phyloP scores from a whole-genome alignment of 2,888 invertebrate species.

The Itoplectis maculator region DNA sequence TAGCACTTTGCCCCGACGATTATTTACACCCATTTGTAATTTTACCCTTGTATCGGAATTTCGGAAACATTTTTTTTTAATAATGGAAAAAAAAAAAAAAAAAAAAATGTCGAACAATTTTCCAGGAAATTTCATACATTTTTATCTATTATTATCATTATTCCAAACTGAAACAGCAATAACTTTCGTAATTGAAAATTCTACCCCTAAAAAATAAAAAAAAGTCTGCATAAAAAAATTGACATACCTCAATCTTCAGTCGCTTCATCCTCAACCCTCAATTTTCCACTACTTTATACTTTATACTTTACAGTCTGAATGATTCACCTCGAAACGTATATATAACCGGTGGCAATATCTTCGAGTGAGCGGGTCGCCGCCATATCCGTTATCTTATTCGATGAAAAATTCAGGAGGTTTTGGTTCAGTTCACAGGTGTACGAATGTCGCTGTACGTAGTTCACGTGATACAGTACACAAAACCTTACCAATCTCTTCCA shows the following conservation, averaged over 20 bases:
- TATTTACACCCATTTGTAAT: neutral
- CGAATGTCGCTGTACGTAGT: neutral
- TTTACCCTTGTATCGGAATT: neutral
- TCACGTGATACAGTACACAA: neutral
- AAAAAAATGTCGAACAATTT: neutral
- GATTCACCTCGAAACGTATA: neutral
- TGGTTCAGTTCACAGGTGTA: constrained; percentile 14
- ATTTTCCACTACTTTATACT: too few relatives aligned
- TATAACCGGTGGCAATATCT: neutral
- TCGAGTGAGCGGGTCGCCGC: neutral
- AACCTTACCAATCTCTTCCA: neutral
- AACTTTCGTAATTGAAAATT: too few relatives aligned
- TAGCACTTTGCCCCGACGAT: neutral
- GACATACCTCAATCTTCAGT: too few relatives aligned
- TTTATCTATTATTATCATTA: too few relatives aligned
- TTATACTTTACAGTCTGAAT: neutral
- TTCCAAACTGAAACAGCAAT: too few relatives aligned
- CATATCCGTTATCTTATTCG: constrained; percentile 13
- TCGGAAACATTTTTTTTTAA: neutral
- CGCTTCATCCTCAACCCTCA: too few relatives aligned
- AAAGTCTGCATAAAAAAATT: too few relatives aligned
- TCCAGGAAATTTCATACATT: too few relatives aligned
- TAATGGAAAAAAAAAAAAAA: neutral
- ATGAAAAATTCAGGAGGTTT: constrained; percentile 36
- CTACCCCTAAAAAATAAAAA: too few relatives aligned